Evolutionary conservation across 2,888 invertebrate genomes (phyloP).

Genomic region (Rugalucina vietnamica): DNA sequence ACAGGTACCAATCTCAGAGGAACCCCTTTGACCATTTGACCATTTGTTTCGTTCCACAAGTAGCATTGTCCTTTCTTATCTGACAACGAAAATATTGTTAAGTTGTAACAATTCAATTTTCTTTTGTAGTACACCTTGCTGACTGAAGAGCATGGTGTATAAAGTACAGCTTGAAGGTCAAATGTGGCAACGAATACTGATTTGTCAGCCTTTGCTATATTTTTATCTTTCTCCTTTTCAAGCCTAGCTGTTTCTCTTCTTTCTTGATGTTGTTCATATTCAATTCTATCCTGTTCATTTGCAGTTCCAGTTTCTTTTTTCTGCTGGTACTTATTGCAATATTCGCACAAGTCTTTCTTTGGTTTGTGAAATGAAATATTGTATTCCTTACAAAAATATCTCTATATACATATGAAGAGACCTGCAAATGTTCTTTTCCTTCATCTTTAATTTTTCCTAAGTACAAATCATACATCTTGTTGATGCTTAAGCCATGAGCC

Average conservation of each 20-base stretch:
- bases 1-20: slow-evolving; percentile 38
- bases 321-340: slow-evolving; percentile 24
- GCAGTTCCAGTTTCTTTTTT: slow-evolving; percentile 12
- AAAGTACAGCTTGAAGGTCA: slow-evolving; percentile 36
- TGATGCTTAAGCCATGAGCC: slow-evolving; percentile 21
- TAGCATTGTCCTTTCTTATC: slow-evolving; percentile 26
- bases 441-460: slow-evolving; percentile 24
- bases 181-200: slow-evolving; percentile 25
- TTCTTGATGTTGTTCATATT: slow-evolving; percentile 6
- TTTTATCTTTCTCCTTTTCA: slow-evolving; percentile 31
- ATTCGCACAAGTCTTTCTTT: slow-evolving; percentile 42
- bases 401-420: slow-evolving; percentile 49
- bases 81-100: slow-evolving; percentile 30
- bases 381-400: slow-evolving; percentile 47
- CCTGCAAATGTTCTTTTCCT: slow-evolving; percentile 9
- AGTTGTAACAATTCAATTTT: slow-evolving; percentile 40
- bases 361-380: slow-evolving; percentile 52
- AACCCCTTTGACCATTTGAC: slow-evolving; percentile 30
- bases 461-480: slow-evolving; percentile 34
- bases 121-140: slow-evolving; percentile 44
- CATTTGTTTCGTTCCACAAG: slow-evolving; percentile 38
- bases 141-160: slow-evolving; percentile 31
- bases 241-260: slow-evolving; percentile 18
- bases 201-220: slow-evolving; percentile 15
- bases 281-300: neutral